Base-by-base conservation (phyloP, 1,140 invertebrate genomes). In the Polypedilum pembai region DNA sequence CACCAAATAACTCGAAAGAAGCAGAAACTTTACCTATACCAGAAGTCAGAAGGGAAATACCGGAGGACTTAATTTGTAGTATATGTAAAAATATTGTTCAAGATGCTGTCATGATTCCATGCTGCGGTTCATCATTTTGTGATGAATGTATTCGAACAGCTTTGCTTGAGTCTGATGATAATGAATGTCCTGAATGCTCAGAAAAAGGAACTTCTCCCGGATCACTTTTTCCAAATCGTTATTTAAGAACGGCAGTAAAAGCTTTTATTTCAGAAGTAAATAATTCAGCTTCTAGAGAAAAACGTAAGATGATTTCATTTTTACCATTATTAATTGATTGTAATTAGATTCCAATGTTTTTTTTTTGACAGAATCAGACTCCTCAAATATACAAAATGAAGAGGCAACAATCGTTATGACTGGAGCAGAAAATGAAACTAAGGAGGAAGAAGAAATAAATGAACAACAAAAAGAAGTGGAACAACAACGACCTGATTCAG, bases 111-210 rank as follows among this genome's bases (percentile, higher is more conserved):
- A 91, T 98, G 87, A 96, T 96, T 81, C 94, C 94, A 1, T 99
- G 97, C 80, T 99, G 96, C 83, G 96, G 95, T 17, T 95, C 95
- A 82, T 97, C 95, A 24, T 98, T 96, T 84, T 99, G 97, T 85
- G 96, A 98, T 85, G 96, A 98, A 84, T 99, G 96, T 87, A 93
- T 98, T 74, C 87, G 95, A 75, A 92, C 89, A 75, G 89, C 90
- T 74, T 83, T 98, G 17, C 80, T 97, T 65, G 96, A 98, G 79
- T 95, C 94, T 0, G 95, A 98, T 79, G 93, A 96, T 75, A 93
- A 96, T 77, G 91, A 95, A 80, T 99, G 96, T 84, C 96, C 96
- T 8, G 90, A 93, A 79, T 98, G 96, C 82, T 89, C 92, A 65
- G 93, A 96, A 81, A 93, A 92, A 78, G 94, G 94, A 79, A 92